Percentiles rank a stretch among this genome's conserved stretches.
These are phyloP conservation scores for Trachops cirrhosus DNA, from an alignment of 2,797 vertebrate species.

Conservation along the genomic window DNA sequence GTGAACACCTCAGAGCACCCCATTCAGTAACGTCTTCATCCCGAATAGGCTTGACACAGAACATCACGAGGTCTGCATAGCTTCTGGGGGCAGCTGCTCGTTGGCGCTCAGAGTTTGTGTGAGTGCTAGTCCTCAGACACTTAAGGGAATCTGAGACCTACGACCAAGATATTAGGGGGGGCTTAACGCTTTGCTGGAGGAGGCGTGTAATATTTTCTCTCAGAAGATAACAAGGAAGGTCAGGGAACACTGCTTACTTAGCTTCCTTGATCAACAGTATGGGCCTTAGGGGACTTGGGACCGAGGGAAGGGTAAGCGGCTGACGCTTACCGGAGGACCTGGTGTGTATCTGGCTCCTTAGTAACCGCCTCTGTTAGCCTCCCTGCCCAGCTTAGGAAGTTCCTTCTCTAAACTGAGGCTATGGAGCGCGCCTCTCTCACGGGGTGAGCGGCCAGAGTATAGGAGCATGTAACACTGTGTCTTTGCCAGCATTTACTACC, in stretches of 20 bases:
- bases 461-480: no score
- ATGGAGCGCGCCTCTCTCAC: background rate
- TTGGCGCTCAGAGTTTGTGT: background rate
- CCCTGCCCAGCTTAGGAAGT: background rate
- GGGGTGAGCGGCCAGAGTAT: background rate
- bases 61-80: background rate
- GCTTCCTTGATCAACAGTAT: background rate
- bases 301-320: background rate
- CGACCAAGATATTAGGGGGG: background rate
- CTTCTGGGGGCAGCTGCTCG: background rate
- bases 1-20: constrained; percentile 37
- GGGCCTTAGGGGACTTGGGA: background rate
- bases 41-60: background rate
- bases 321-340: background rate
- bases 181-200: background rate
- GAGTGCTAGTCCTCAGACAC: background rate
- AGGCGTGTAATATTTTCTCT: background rate
- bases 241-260: background rate
- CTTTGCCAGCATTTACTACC: background rate
- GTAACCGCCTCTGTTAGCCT: background rate
- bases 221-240: background rate
- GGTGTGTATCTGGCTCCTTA: background rate
- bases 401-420: background rate
- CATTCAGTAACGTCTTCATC: background rate
- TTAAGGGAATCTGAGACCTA: background rate